Conservation (phyloP, 2,113 vertebrate genomes). For the Aviceda subcristata region DNA sequence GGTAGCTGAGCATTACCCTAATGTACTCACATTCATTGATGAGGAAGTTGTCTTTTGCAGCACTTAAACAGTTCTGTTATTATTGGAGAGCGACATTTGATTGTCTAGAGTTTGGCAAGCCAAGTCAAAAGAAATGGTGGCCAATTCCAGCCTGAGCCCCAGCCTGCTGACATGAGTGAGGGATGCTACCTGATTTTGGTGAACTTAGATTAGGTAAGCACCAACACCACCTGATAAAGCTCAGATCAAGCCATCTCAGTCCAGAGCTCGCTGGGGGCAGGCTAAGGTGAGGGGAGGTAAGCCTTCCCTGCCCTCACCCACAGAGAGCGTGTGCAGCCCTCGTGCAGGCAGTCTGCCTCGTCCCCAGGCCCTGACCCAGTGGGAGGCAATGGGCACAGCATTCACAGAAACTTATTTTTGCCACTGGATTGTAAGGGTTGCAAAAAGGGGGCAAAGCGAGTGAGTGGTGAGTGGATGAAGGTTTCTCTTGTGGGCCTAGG, state of each 20-base stretch:
- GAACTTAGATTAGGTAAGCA: neutral
- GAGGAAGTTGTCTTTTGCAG: neutral
- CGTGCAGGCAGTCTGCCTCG: neutral
- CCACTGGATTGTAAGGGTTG: neutral
- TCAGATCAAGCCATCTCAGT: neutral
- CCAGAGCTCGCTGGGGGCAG: neutral
- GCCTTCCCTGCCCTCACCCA: too few species aligned
- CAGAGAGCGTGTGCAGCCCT: rapidly evolving
- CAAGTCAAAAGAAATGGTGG: neutral
- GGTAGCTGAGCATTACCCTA: neutral
- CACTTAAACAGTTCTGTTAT: neutral
- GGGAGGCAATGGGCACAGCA: neutral
- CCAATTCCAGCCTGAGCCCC: neutral
- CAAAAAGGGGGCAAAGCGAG: neutral
- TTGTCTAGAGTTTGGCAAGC: neutral
- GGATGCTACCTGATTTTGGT: neutral
- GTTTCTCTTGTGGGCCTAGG: neutral
- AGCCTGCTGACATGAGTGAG: neutral
- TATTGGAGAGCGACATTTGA: neutral
- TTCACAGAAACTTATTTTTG: neutral
- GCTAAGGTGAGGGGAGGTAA: neutral
- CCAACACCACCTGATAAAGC: neutral
- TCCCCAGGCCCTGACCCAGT: neutral
- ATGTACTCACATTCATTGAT: neutral
- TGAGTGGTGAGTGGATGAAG: neutral